Evolutionary conservation across 2,113 vertebrate species (phyloP), one percentile per base, ranked within the genome.

Genomic region (Tangachromis dhanisi): DNA sequence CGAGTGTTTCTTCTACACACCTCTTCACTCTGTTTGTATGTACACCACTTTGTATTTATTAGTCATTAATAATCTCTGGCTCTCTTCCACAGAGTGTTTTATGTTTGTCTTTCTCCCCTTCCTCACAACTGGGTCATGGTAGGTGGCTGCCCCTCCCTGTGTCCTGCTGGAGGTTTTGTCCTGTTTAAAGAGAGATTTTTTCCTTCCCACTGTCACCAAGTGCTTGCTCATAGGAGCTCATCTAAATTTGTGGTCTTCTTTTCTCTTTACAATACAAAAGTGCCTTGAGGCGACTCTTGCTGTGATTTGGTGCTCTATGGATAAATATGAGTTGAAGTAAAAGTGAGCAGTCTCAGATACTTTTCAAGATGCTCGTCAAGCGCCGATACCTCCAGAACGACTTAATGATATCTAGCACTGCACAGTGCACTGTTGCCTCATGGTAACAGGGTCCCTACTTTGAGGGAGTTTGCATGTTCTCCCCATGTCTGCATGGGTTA

Each of bases 381-480:
- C 2, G 0, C 7, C 7, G 40, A 21, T 0, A 21, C 0, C 63
- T 40, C 11, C 35, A 40, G 35, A 4, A 9, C 1, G 3, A 21
- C 19, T 40, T 68, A 68, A 68, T 40, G 6, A 21, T 68, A 40
- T 68, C 63, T 68, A 68, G 7, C 63, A 68, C 63, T 21, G 33
- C 33, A 68, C 33, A 38, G 11, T 66, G 61, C 33, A 66, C 33
- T 2, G 61, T 68, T 68, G 3, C 35, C 63, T 68, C 35, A 9
- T 40, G 35, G 35, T 21, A 21, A 68, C 10, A 68, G 19, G 63
- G 63, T 38, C 63, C 63, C 33, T 38, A 14, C 10, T 68, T 21
- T 40, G 19, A 68, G 7, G 35, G 63, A 40, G 63, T 21, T 68
- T 68, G 19, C 19, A 40, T 68, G 35, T 21, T 68, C 35, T 14